Evolutionary conservation across 1,140 invertebrate species (phyloP), one percentile per base, ranked within the genome.

Genomic region (Eciton burchellii): DNA sequence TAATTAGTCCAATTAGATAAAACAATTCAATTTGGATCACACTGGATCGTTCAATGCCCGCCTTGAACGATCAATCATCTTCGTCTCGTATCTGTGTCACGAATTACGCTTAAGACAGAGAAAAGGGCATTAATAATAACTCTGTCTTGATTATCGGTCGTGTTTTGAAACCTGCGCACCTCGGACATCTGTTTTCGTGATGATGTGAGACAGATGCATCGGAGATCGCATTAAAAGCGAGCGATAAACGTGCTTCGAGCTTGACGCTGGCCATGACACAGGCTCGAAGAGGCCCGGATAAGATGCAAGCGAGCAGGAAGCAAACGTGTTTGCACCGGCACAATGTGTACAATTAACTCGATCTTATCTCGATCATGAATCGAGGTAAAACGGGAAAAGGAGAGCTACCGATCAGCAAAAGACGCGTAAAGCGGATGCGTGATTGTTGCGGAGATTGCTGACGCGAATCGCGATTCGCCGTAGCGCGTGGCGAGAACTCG

Each of bases 11-110:
- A n/a, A n/a, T n/a, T n/a, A n/a, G n/a, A n/a, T n/a, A n/a, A 68
- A 49, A 79, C 43, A 62, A 54, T 73, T 60, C 54, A 47, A 57
- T 45, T 81, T 81, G 73, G 35, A 71, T 41, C 60, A 54, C 73
- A 81, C 60, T n/a, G n/a, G n/a, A n/a, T n/a, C n/a, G n/a, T n/a
- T n/a, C n/a, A n/a, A n/a, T n/a, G n/a, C n/a, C n/a, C n/a, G n/a
- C 41, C 70, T 81, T 49, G 68, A 45, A 81, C 70, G 60, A 73
- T 81, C 68, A 81, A 81, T 81, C 57, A 81, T 81, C 73, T 81
- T 16, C 63, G 47, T 73, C 66, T 41, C 57, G 57, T 73, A 73
- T 81, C 56, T 16, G 56, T 43, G 73, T 59, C 73, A 81, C 73
- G 43, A 81, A 81, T 81, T 68, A 73, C 73, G 60, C 60, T 73